A percentile compares a stretch with the other conserved stretches of the same genome.
These are phyloP conservation scores for Busseola fusca DNA, from an alignment of 2,888 invertebrate genomes.

Conservation along the genomic window DNA sequence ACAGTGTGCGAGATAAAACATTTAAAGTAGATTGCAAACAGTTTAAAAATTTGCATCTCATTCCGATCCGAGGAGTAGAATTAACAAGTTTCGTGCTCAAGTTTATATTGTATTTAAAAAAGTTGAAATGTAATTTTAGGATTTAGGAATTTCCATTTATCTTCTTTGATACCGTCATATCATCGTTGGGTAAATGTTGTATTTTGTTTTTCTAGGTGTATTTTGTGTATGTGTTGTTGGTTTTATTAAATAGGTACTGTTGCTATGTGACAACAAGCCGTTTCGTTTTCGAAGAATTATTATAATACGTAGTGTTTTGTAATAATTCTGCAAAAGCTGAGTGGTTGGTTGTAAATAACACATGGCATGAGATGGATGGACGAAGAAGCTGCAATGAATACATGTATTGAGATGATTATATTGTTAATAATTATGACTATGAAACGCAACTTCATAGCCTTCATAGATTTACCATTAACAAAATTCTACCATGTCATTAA, in stretches of 20 bases:
- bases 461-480: not conserved
- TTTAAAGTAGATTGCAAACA: constrained; percentile 16
- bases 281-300: not conserved
- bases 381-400: not conserved
- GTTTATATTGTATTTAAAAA: too few relatives aligned
- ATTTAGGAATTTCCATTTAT: not conserved
- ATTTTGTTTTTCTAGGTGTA: too few relatives aligned
- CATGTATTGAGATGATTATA: not conserved
- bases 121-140: not conserved
- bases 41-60: not conserved
- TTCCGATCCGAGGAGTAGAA: not conserved
- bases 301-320: not conserved
- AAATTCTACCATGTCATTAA: not conserved
- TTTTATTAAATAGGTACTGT: not conserved
- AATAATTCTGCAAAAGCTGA: not conserved
- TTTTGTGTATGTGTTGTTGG: too few relatives aligned
- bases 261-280: not conserved
- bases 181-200: not conserved
- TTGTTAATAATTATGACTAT: not conserved
- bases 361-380: not conserved
- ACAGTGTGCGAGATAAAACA: not conserved
- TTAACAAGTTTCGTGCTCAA: constrained; percentile 1
- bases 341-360: not conserved
- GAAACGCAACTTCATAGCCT: not conserved
- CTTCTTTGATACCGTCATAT: not conserved